These are phyloP conservation scores for Channa striata DNA, from an alignment of 2,797 vertebrate species.

Conservation along the genomic window DNA sequence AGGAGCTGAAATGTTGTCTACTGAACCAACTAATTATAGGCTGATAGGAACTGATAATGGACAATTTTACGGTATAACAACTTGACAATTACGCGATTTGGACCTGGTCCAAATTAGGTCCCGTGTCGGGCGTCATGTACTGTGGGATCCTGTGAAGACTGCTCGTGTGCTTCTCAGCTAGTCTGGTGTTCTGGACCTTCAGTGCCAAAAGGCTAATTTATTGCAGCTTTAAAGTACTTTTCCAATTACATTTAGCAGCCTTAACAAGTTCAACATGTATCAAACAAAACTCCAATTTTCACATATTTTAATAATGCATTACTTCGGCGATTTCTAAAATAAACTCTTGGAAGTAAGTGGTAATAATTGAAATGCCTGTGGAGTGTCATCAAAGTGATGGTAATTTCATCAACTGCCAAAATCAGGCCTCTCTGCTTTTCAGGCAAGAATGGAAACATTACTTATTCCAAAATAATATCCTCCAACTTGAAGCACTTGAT, in stretches of 20 bases:
- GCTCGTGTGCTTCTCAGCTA: too few species aligned
- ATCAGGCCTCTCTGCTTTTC: constrained; percentile 18
- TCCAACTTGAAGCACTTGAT: constrained; percentile 12
- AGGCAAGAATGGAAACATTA: constrained; percentile 22
- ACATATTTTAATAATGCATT: not conserved
- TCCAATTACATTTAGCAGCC: not conserved
- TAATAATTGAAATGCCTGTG: constrained; percentile 11
- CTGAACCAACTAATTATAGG: too few species aligned
- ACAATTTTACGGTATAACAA: too few species aligned
- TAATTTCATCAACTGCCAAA: constrained; percentile 13
- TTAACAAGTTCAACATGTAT: not conserved
- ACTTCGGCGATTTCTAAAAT: not conserved
- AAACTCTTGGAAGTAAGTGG: not conserved
- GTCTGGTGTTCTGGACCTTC: not conserved
- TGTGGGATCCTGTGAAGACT: too few species aligned
- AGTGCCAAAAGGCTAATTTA: not conserved
- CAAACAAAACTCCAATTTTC: not conserved
- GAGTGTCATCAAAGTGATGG: constrained; percentile 6
- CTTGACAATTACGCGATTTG: too few species aligned
- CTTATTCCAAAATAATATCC: constrained; percentile 15
- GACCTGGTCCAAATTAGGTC: too few species aligned
- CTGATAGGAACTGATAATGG: too few species aligned
- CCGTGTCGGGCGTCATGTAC: too few species aligned
- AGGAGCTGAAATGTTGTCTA: too few species aligned
- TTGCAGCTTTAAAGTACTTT: not conserved